Percentiles rank a stretch among this genome's conserved stretches.
phyloP scores from a whole-genome alignment of 2,113 vertebrate species.

The Cyanoderma ruficeps region DNA sequence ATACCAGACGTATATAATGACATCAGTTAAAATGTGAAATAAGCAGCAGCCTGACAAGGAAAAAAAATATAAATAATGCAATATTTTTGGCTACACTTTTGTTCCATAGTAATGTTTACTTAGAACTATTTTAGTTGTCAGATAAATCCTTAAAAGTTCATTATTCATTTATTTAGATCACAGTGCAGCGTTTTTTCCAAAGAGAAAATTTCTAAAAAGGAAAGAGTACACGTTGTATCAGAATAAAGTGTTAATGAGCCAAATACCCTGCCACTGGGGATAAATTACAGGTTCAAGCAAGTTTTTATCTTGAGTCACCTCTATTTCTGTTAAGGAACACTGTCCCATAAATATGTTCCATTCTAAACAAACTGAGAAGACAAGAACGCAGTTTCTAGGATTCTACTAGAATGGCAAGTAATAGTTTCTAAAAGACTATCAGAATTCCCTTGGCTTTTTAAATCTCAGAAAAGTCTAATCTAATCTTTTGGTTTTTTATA shows the following conservation, averaged over 20 bases:
- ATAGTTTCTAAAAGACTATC: background rate
- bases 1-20: background rate
- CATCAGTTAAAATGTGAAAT: background rate
- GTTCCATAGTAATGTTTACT: background rate
- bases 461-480: background rate
- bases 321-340: background rate
- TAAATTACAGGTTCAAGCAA: slow-evolving; percentile 12
- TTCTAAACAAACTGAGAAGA: background rate
- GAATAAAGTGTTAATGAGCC: background rate
- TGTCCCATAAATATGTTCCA: background rate
- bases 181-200: background rate
- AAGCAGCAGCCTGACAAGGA: background rate
- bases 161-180: background rate
- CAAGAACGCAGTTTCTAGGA: background rate
- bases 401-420: background rate
- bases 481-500: background rate
- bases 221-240: background rate
- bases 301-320: background rate
- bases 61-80: background rate
- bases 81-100: background rate
- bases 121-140: background rate
- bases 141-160: background rate
- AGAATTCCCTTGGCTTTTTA: background rate
- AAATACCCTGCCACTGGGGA: background rate
- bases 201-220: background rate